Conservation (phyloP, 2,797 vertebrate species). For the Danio kyathit region DNA sequence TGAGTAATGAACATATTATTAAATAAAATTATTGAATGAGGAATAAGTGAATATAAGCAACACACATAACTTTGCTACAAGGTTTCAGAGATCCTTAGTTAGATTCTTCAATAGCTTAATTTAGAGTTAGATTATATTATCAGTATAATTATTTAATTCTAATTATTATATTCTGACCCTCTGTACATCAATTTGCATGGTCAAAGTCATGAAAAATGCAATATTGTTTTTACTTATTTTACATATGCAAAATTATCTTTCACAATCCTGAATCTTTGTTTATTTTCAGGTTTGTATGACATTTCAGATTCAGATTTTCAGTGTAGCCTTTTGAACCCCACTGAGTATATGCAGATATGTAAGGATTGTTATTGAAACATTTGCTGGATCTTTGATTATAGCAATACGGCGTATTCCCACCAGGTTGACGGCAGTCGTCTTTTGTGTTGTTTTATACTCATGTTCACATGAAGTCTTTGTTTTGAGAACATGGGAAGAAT, state of each 20-base stretch:
- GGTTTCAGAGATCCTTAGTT: too few species aligned
- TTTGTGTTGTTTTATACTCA: conserved; percentile 19
- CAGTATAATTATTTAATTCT: not conserved
- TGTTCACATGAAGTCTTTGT: conserved; percentile 37
- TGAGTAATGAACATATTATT: too few species aligned
- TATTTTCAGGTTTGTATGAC: conserved; percentile 6
- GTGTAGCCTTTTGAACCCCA: not conserved
- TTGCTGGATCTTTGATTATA: conserved; percentile 8
- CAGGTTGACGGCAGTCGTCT: not conserved
- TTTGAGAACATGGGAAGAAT: conserved; percentile 40
- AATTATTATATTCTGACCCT: not conserved
- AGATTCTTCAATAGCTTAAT: too few species aligned
- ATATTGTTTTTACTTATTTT: not conserved
- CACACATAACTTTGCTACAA: too few species aligned
- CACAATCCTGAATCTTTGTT: conserved; percentile 11
- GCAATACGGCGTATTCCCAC: not conserved
- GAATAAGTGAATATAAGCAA: too few species aligned
- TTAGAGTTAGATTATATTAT: not conserved
- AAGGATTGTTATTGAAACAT: conserved; percentile 21
- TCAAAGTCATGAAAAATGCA: not conserved
- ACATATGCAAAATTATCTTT: not conserved
- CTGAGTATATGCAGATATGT: conserved; percentile 16
- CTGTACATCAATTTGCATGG: not conserved
- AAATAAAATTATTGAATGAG: too few species aligned
- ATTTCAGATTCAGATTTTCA: conserved; percentile 6